Conservation (phyloP, 2,113 vertebrate genomes). For the Aptenodytes patagonicus region DNA sequence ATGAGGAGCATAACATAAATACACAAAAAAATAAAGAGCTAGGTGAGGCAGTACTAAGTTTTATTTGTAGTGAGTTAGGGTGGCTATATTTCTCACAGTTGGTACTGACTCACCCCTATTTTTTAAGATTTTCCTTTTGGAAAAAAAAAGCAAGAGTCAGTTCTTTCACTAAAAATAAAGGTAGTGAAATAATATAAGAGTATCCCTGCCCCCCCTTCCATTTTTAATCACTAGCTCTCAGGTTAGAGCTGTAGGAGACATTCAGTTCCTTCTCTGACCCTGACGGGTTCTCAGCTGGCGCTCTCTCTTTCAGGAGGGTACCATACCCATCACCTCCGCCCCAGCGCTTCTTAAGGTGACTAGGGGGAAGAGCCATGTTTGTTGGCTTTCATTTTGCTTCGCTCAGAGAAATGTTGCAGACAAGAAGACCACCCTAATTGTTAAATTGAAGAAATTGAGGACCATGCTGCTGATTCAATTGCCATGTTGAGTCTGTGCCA, state of each 20-base stretch:
- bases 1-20: neutral
- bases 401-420: neutral
- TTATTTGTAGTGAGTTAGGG: neutral
- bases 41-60: neutral
- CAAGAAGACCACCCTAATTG: neutral
- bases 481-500: neutral
- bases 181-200: neutral
- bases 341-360: fast-evolving
- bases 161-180: neutral
- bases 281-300: neutral
- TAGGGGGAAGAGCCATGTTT: neutral
- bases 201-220: fast-evolving
- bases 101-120: neutral
- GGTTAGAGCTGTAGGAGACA: neutral
- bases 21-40: neutral
- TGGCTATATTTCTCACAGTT: neutral
- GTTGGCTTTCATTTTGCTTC: neutral
- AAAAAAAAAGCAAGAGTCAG: neutral
- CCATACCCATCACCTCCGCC: fast-evolving
- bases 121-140: neutral
- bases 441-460: neutral
- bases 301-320: neutral
- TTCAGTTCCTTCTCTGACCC: neutral
- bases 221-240: neutral
- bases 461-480: neutral